A percentile compares a stretch with the other conserved stretches of the same genome.
Evolutionary conservation across 2,888 invertebrate genomes (phyloP).

Genomic region (Amiota mariae): DNA sequence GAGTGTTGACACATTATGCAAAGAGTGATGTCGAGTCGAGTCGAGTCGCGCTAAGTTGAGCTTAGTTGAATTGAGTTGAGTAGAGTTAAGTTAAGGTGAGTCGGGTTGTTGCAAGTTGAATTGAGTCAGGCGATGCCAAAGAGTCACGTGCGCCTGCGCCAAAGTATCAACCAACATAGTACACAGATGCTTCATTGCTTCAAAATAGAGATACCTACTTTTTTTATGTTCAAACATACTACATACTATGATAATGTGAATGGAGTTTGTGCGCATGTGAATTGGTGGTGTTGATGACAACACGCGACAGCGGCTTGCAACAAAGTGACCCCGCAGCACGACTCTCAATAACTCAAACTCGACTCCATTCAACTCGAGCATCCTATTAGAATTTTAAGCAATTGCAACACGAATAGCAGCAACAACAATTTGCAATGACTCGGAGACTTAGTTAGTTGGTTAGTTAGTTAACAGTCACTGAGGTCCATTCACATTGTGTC

Average conservation of each 20-base stretch:
- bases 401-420: conserved; percentile 9
- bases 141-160: conserved; percentile 60
- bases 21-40: not conserved
- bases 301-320: not conserved
- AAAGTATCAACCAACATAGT: not conserved
- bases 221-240: too few relatives aligned
- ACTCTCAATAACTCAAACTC: too few relatives aligned
- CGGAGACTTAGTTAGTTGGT: too few relatives aligned
- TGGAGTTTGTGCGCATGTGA: not conserved
- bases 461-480: not conserved
- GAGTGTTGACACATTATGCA: conserved; percentile 29
- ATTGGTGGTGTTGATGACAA: conserved; percentile 18
- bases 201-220: too few relatives aligned
- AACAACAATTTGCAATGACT: not conserved
- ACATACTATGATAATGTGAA: not conserved
- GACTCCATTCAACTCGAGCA: not conserved
- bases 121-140: conserved; percentile 18
- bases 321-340: conserved; percentile 18
- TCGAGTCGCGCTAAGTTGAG: not conserved
- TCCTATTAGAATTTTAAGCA: conserved; percentile 23
- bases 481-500: not conserved
- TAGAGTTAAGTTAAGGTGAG: too few relatives aligned
- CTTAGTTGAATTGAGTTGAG: not conserved
- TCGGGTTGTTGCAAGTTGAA: not conserved
- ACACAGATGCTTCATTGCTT: too few relatives aligned